phyloP scores from a whole-genome alignment of 2,113 vertebrate species.

The Damaliscus lunatus region DNA sequence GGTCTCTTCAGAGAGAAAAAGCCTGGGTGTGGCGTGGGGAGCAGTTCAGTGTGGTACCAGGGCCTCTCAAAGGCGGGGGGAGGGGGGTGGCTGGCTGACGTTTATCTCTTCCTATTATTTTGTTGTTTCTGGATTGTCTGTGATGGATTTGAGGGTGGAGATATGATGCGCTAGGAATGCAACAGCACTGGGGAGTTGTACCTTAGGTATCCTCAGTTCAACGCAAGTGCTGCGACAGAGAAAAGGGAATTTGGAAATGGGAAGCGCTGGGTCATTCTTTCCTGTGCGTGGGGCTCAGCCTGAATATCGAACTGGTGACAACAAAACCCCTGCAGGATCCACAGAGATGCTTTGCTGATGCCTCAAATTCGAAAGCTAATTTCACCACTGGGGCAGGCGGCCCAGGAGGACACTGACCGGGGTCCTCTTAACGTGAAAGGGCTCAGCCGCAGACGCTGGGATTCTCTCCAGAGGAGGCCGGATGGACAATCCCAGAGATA shows the following conservation, averaged over 20 bases:
- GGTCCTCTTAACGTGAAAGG: background rate
- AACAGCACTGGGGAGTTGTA: background rate
- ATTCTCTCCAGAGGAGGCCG: background rate
- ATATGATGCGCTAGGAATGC: background rate
- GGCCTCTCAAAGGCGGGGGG: background rate
- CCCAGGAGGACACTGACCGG: background rate
- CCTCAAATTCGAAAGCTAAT: background rate
- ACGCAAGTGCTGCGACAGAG: background rate
- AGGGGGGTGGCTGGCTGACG: background rate
- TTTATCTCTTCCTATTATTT: background rate
- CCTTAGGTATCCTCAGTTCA: background rate
- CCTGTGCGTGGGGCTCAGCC: background rate
- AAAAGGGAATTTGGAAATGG: background rate
- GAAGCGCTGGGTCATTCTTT: background rate
- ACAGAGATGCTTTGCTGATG: background rate
- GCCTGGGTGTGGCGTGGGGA: background rate
- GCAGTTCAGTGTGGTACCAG: rapidly evolving
- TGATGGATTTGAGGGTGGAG: background rate
- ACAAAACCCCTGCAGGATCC: background rate
- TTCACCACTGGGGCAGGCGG: background rate
- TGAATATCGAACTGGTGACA: background rate
- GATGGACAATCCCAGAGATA: background rate
- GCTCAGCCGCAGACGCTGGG: background rate
- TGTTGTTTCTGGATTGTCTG: background rate
- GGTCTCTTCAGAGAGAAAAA: background rate